Percentiles rank a stretch among this genome's conserved stretches.
phyloP scores from a whole-genome alignment of 2,113 vertebrate genomes.

The Oxyura jamaicensis region DNA sequence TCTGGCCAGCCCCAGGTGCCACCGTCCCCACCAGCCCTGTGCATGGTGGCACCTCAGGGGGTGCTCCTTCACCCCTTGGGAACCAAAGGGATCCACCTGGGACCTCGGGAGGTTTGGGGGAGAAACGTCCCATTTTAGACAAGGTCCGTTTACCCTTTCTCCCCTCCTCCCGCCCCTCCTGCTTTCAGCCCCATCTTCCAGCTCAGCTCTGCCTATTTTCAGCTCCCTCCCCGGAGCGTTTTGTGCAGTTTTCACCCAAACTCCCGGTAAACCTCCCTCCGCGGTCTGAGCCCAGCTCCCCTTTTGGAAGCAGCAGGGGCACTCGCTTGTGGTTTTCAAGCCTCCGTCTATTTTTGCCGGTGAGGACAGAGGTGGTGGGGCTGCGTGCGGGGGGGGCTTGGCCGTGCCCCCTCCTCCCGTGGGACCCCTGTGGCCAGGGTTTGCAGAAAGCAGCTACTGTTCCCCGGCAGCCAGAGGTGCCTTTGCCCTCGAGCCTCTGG shows the following conservation, averaged over 20 bases:
- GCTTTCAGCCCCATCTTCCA: background rate
- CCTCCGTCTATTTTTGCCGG: background rate
- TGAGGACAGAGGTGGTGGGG: background rate
- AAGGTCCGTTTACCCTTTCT: background rate
- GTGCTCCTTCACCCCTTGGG: background rate
- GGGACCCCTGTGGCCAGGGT: background rate
- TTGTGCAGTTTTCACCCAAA: background rate
- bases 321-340: background rate
- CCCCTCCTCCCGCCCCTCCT: background rate
- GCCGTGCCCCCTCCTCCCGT: background rate
- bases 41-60: background rate
- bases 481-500: conserved; percentile 55
- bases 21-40: accelerated
- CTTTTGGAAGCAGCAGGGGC: background rate
- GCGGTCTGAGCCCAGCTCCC: background rate
- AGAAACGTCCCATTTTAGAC: background rate
- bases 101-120: background rate
- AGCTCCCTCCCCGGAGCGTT: background rate
- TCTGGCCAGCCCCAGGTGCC: background rate
- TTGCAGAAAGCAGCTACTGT: conserved; percentile 54
- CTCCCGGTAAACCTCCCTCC: background rate
- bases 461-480: background rate
- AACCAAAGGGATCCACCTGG: background rate
- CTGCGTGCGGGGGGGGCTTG: conserved; percentile 59
- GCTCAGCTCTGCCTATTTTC: background rate